A percentile compares a stretch with the other conserved stretches of the same genome.
These are phyloP conservation scores for Tuberolachnus salignus DNA, from an alignment of 2,888 invertebrate species.

Conservation along the genomic window DNA sequence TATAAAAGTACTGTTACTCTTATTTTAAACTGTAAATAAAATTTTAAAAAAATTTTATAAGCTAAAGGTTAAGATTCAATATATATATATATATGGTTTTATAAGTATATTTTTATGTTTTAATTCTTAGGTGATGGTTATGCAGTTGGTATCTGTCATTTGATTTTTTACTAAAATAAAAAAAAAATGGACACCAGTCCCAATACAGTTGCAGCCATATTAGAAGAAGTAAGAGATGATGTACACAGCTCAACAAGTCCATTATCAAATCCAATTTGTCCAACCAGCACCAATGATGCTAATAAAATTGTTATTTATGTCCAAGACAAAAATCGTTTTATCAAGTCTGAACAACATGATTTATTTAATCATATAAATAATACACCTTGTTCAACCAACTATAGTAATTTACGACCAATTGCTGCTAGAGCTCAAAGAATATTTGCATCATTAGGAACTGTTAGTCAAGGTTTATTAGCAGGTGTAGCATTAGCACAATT, in stretches of 20 bases:
- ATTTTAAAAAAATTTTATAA: too few species aligned
- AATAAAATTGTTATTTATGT: slow-evolving; percentile 56
- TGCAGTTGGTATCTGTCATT: neutral
- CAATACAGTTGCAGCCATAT: slow-evolving; percentile 49
- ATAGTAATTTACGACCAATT: slow-evolving; percentile 40
- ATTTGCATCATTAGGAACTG: slow-evolving; percentile 46
- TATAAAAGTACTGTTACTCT: too few species aligned
- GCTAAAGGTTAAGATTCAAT: too few species aligned
- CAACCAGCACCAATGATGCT: slow-evolving; percentile 46
- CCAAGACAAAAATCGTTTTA: slow-evolving; percentile 56
- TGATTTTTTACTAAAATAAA: neutral
- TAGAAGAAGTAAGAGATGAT: slow-evolving; percentile 54
- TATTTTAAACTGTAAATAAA: too few species aligned
- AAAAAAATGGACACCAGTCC: slow-evolving; percentile 41
- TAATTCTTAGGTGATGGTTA: slow-evolving; percentile 3
- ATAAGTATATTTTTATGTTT: neutral
- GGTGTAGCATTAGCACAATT: slow-evolving; percentile 48
- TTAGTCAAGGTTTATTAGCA: slow-evolving; percentile 48
- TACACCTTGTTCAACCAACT: slow-evolving; percentile 6
- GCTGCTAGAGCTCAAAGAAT: slow-evolving; percentile 46
- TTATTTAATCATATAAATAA: slow-evolving; percentile 27
- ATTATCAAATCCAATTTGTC: slow-evolving; percentile 2
- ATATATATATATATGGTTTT: slow-evolving; percentile 2
- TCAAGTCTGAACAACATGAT: slow-evolving; percentile 39
- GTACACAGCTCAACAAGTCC: slow-evolving; percentile 39